These are phyloP conservation scores for Ascaphus truei DNA, from an alignment of 2,113 vertebrate species.

Conservation along the genomic window DNA sequence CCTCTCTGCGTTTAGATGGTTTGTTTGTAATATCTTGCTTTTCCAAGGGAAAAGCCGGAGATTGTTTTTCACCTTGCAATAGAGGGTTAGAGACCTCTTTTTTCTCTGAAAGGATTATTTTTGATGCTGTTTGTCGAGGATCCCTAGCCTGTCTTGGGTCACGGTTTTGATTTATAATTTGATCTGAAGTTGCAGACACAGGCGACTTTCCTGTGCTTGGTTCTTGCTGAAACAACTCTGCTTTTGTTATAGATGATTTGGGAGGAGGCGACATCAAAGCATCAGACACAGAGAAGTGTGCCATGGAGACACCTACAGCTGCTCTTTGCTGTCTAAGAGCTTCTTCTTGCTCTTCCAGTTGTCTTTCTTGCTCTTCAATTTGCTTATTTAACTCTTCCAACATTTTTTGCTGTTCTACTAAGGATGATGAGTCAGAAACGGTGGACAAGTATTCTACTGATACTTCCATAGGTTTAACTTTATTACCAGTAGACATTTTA, in stretches of 20 bases:
- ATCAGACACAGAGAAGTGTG: slow-evolving; percentile 90
- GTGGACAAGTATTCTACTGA: slow-evolving; percentile 36
- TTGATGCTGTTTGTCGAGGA: slow-evolving; percentile 66
- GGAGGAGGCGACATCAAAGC: slow-evolving; percentile 86
- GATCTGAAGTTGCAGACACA: slow-evolving; percentile 46
- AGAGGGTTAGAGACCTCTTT: slow-evolving; percentile 36
- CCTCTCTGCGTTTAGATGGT: not conserved
- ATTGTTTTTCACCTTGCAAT: slow-evolving; percentile 18
- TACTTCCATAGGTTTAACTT: slow-evolving; percentile 32
- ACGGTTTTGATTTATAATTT: slow-evolving; percentile 63
- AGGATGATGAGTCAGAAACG: slow-evolving; percentile 53
- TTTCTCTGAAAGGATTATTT: slow-evolving; percentile 54
- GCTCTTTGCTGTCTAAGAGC: slow-evolving; percentile 87
- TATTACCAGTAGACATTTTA: slow-evolving; percentile 51
- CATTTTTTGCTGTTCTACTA: slow-evolving; percentile 90
- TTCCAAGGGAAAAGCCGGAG: not conserved
- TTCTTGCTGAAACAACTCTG: slow-evolving; percentile 71
- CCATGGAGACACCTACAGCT: slow-evolving; percentile 91
- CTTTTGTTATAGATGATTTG: slow-evolving; percentile 63
- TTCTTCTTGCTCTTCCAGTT: slow-evolving; percentile 90
- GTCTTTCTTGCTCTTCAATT: slow-evolving; percentile 91
- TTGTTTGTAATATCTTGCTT: not conserved
- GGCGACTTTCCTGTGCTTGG: slow-evolving; percentile 62
- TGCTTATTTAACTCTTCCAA: slow-evolving; percentile 91
- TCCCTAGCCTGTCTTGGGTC: slow-evolving; percentile 84